Percentiles rank a stretch among this genome's conserved stretches.
phyloP scores from a whole-genome alignment of 2,888 invertebrate species.

The Drosophila mettleri region DNA sequence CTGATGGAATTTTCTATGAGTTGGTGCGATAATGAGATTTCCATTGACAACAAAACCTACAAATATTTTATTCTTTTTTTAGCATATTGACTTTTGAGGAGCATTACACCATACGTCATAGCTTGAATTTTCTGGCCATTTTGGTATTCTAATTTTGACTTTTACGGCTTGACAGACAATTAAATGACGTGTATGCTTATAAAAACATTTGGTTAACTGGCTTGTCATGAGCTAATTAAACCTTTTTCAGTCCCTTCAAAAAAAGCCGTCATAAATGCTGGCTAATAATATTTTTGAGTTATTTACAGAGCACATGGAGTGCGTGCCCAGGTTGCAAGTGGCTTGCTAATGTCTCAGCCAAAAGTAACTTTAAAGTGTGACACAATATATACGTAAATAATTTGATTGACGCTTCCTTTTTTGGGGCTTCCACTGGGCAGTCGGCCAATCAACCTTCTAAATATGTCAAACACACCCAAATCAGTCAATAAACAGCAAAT shows the following conservation, averaged over 20 bases:
- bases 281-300: slow-evolving; percentile 31
- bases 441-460: slow-evolving; percentile 46
- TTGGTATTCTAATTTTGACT: background rate
- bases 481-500: slow-evolving; percentile 52
- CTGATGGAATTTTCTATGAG: background rate
- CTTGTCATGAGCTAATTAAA: slow-evolving; percentile 66
- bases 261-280: slow-evolving; percentile 58
- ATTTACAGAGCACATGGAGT: slow-evolving; percentile 21
- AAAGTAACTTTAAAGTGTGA: slow-evolving; percentile 16
- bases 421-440: slow-evolving; percentile 5
- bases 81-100: background rate
- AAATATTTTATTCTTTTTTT: background rate
- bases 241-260: slow-evolving; percentile 63
- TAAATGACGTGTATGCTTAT: slow-evolving; percentile 9
- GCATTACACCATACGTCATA: background rate
- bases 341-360: slow-evolving; percentile 1
- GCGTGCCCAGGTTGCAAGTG: slow-evolving; percentile 56
- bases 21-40: background rate
- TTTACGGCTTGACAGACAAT: background rate
- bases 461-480: slow-evolving; percentile 45
- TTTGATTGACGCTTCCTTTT: slow-evolving; percentile 15
- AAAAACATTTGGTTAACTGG: slow-evolving; percentile 41
- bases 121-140: background rate
- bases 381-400: slow-evolving; percentile 6
- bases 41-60: background rate